A percentile compares a stretch with the other conserved stretches of the same genome.
Evolutionary conservation across 2,113 vertebrate species (phyloP).

Genomic region (Nycticorax nycticorax): DNA sequence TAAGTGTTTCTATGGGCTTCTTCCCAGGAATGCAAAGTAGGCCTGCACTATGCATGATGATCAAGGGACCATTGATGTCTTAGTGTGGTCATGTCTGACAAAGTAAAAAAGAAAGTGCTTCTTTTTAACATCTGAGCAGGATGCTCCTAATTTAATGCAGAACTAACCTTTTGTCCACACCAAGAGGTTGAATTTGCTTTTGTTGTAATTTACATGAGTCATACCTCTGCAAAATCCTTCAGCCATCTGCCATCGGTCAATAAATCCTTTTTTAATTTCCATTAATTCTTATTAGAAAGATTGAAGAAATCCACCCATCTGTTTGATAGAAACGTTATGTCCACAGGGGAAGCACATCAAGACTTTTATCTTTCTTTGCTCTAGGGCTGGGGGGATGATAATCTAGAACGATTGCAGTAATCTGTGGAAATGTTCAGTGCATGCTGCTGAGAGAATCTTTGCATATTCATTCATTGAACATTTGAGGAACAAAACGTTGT

Average conservation of each 20-base stretch:
- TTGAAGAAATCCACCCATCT: constrained; percentile 44
- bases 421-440: neutral
- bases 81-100: neutral
- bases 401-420: neutral
- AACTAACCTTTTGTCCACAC: constrained; percentile 37
- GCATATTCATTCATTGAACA: neutral
- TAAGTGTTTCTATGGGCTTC: neutral
- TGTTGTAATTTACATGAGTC: constrained; percentile 39
- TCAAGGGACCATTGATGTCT: neutral
- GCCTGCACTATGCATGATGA: neutral
- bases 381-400: neutral
- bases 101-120: neutral
- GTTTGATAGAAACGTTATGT: constrained; percentile 7
- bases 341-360: neutral
- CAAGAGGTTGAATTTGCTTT: constrained; percentile 31
- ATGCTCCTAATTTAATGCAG: neutral
- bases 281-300: constrained; percentile 63
- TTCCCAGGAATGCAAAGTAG: neutral
- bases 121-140: neutral
- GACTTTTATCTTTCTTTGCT: neutral
- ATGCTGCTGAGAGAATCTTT: neutral
- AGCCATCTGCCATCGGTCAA: constrained; percentile 45
- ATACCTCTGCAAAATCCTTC: constrained; percentile 45
- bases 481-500: neutral
- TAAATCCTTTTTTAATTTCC: constrained; percentile 66